A percentile compares a stretch with the other conserved stretches of the same genome.
These are phyloP conservation scores for Sebastes hopkinsi DNA, from an alignment of 2,797 vertebrate genomes.

Conservation along the genomic window DNA sequence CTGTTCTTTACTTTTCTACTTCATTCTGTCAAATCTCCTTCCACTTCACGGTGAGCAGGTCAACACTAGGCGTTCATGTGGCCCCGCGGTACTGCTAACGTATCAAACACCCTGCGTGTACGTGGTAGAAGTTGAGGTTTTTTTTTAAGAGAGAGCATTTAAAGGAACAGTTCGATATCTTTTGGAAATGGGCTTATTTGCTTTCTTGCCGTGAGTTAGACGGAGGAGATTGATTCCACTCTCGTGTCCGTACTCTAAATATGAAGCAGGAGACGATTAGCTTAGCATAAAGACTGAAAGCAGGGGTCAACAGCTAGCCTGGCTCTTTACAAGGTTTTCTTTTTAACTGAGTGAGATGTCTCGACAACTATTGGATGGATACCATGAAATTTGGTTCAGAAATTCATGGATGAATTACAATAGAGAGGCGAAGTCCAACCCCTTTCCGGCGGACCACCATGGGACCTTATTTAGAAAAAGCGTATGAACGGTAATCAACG, in stretches of 20 bases:
- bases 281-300: not conserved
- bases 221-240: not conserved
- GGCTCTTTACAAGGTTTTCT: too few relatives aligned
- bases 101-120: not conserved
- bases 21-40: slow-evolving; percentile 24
- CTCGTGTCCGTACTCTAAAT: not conserved
- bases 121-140: not conserved
- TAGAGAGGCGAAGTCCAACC: too few relatives aligned
- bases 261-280: not conserved
- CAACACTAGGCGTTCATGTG: not conserved
- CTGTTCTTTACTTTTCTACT: slow-evolving; percentile 49
- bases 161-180: not conserved
- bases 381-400: too few relatives aligned
- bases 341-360: too few relatives aligned
- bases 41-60: slow-evolving; percentile 33
- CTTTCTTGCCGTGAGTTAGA: not conserved
- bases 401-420: too few relatives aligned
- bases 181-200: not conserved
- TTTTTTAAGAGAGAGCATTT: not conserved
- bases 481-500: too few relatives aligned
- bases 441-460: too few relatives aligned
- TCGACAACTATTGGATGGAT: too few relatives aligned
- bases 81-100: not conserved
- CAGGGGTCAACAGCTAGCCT: not conserved
- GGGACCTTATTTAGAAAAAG: too few relatives aligned